Evolutionary conservation across 2,113 vertebrate species (phyloP).

Genomic region (Pseudopipra pipra): DNA sequence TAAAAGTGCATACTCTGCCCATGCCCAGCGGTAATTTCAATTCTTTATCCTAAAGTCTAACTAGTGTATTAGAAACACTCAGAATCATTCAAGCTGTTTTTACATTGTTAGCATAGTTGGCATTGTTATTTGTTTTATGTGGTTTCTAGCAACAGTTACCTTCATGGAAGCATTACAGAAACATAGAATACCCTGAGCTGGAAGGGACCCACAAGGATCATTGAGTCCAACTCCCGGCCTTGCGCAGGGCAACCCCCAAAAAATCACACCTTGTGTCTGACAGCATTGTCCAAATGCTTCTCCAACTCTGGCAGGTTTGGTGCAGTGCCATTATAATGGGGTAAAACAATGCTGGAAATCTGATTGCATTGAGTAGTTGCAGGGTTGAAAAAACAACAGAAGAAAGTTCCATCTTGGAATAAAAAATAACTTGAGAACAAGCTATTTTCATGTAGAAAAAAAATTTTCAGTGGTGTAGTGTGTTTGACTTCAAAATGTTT

Average conservation of each 20-base stretch:
- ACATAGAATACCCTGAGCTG: neutral
- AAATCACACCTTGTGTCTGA: neutral
- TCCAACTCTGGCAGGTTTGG: neutral
- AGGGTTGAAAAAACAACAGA: neutral
- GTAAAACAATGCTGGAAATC: neutral
- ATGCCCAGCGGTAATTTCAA: neutral
- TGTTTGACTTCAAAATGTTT: neutral
- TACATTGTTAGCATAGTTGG: neutral
- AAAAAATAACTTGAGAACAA: neutral
- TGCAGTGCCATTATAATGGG: neutral
- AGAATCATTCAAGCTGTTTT: neutral
- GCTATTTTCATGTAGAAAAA: neutral
- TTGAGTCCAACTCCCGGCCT: fast-evolving
- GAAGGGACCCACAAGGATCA: neutral
- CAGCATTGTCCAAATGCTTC: neutral
- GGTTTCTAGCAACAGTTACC: neutral
- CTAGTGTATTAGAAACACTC: neutral
- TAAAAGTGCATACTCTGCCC: neutral
- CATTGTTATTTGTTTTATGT: neutral
- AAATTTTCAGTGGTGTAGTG: neutral
- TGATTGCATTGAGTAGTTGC: neutral
- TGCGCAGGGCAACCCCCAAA: neutral
- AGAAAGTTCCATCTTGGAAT: neutral
- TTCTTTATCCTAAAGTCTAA: neutral
- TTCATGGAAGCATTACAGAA: neutral